These are phyloP conservation scores for Drosophila sturtevanti DNA, from an alignment of 1,140 invertebrate species.

Conservation along the genomic window DNA sequence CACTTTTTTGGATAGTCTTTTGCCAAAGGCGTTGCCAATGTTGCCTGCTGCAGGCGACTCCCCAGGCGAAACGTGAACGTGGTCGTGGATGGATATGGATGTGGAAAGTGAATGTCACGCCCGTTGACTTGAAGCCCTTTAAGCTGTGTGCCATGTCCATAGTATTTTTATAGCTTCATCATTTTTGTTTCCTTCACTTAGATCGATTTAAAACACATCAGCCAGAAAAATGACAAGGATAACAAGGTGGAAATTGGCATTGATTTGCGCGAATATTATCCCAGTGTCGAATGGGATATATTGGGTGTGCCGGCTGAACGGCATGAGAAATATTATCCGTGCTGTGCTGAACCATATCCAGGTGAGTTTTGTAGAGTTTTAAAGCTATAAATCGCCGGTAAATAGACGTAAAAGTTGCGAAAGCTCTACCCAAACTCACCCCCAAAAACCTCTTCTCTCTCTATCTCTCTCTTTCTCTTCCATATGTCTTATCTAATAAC, in stretches of 20 bases:
- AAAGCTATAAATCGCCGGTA: slow-evolving; percentile 55
- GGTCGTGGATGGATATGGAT: slow-evolving; percentile 30
- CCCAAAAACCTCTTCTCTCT: slow-evolving; percentile 6
- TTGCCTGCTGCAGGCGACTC: slow-evolving; percentile 37
- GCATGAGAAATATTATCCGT: slow-evolving; percentile 95
- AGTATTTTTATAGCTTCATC: slow-evolving; percentile 54
- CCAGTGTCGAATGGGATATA: slow-evolving; percentile 99
- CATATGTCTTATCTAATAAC: neutral
- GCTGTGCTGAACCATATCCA: slow-evolving; percentile 93
- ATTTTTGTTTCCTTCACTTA: slow-evolving; percentile 78
- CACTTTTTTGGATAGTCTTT: neutral
- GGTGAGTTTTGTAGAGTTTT: slow-evolving; percentile 84
- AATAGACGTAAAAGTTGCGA: slow-evolving; percentile 42
- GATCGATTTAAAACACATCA: slow-evolving; percentile 96
- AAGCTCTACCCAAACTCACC: slow-evolving; percentile 81
- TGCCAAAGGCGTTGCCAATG: slow-evolving; percentile 15
- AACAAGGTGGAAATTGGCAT: slow-evolving; percentile 94
- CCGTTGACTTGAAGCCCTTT: slow-evolving; percentile 50
- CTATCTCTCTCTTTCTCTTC: neutral
- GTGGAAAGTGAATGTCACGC: slow-evolving; percentile 41
- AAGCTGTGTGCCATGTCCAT: slow-evolving; percentile 22
- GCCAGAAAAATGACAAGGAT: slow-evolving; percentile 89
- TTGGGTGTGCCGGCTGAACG: slow-evolving; percentile 95
- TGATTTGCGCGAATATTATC: slow-evolving; percentile 96
- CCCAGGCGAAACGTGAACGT: slow-evolving; percentile 3